phyloP scores from a whole-genome alignment of 2,797 vertebrate species.

The Tachyglossus aculeatus region DNA sequence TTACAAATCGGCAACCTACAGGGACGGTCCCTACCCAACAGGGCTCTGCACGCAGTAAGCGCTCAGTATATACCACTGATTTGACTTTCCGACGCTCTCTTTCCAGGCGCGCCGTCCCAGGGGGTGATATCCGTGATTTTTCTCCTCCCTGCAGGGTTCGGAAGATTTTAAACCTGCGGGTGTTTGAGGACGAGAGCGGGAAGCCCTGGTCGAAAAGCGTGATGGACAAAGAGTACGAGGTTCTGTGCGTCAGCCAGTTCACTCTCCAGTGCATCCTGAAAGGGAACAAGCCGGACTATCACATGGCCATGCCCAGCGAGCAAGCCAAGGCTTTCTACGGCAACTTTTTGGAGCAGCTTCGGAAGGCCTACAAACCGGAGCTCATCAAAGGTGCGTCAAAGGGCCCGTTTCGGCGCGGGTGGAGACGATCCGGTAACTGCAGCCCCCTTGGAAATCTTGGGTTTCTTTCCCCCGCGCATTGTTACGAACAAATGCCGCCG shows the following conservation, averaged over 20 bases:
- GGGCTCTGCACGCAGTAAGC: too few relatives aligned
- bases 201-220: constrained; percentile 93
- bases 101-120: not conserved
- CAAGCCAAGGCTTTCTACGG: constrained; percentile 89
- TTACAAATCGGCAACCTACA: too few relatives aligned
- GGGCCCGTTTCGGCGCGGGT: too few relatives aligned
- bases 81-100: not conserved
- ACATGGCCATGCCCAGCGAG: constrained; percentile 91
- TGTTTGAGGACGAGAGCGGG: constrained; percentile 93
- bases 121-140: not conserved
- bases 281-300: constrained; percentile 96
- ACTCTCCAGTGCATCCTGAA: constrained; percentile 94
- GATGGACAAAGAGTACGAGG: constrained; percentile 90
- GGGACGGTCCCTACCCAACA: too few relatives aligned
- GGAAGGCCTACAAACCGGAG: constrained; percentile 87
- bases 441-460: too few relatives aligned
- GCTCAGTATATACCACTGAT: not conserved
- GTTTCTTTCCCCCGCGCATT: too few relatives aligned
- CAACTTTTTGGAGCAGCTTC: constrained; percentile 89
- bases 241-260: constrained; percentile 95
- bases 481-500: too few relatives aligned
- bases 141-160: constrained; percentile 80
- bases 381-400: constrained; percentile 88
- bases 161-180: constrained; percentile 92
- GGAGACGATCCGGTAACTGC: too few relatives aligned